Evolutionary conservation across 1,140 invertebrate species (phyloP), one percentile per base, ranked within the genome.

Genomic region (Rhyacophila brunnea): DNA sequence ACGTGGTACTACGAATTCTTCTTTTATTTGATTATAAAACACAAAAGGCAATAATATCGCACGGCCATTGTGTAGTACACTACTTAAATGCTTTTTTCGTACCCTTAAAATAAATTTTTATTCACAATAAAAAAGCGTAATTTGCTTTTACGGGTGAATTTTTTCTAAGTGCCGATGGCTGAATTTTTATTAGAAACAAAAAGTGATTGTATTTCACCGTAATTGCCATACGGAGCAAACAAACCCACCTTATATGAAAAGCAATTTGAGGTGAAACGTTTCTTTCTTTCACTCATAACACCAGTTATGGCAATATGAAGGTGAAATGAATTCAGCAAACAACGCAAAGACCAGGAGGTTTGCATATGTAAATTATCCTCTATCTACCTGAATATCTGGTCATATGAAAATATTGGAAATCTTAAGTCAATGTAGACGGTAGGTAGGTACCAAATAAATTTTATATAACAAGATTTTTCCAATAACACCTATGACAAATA

Each of bases 181-280:
- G 49, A 52, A 59, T 42, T 59, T 59, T 52, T 53, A 28, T 28
- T 28, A 28, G 23, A 52, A 59, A 58, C 52, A 42, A 59, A 59
- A 59, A 52, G 42, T 42, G 48, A 59, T 59, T 45, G 57, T 59
- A 53, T 59, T 59, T 53, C 57, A 53, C 11, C 57, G 56, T 58
- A 58, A 58, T 58, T 58, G 46, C 56, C 54, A 19, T 18, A 17
- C 11, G 36, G 6, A 18, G 43, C 42, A 15, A 20, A 10, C 18
- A 15, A 5, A 45, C 43, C 11, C 5, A 11, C 43, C 23, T 28
- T n/a, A 9, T 28, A 28, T 28, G 9, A 28, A 28, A 28, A 28
- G 23, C 23, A 28, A 28, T 28, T 28, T 28, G 9, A 19, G 18
- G 9, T 17, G 43, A 17, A 45, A 17, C n/a, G 14, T 45, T 45